These are phyloP conservation scores for Aegotheles bennettii DNA, from an alignment of 2,113 vertebrate genomes.

Conservation along the genomic window DNA sequence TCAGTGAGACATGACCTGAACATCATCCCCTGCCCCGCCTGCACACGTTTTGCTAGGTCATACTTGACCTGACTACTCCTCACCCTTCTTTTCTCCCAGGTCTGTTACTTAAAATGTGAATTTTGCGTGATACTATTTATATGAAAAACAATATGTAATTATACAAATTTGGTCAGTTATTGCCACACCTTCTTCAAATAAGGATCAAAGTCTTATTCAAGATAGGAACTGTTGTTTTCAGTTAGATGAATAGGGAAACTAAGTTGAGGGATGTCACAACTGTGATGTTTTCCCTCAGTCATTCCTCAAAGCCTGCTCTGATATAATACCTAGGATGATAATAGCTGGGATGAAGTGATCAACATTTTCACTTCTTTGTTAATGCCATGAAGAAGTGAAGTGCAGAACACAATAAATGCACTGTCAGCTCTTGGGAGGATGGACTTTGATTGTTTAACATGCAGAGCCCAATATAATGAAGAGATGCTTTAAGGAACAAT, in stretches of 20 bases:
- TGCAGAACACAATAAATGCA: neutral
- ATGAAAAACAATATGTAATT: neutral
- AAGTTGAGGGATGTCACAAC: neutral
- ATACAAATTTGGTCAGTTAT: neutral
- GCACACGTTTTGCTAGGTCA: neutral
- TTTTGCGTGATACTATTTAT: neutral
- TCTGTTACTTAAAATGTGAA: neutral
- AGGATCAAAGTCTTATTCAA: neutral
- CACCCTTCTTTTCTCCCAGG: neutral
- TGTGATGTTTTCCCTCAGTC: neutral
- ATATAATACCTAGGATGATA: neutral
- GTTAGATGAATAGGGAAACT: neutral
- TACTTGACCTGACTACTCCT: neutral
- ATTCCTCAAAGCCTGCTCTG: neutral
- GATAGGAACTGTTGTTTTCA: neutral
- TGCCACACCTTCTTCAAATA: neutral
- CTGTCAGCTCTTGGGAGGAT: neutral
- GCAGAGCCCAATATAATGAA: neutral
- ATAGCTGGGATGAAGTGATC: neutral
- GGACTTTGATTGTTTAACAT: neutral
- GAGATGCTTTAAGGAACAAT: neutral
- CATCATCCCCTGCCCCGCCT: rapidly evolving
- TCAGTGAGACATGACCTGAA: neutral
- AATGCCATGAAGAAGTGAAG: neutral
- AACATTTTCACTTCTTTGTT: neutral